Evolutionary conservation across 2,888 invertebrate genomes (phyloP), one percentile per base, ranked within the genome.

Genomic region (Mylabris sibirica): DNA sequence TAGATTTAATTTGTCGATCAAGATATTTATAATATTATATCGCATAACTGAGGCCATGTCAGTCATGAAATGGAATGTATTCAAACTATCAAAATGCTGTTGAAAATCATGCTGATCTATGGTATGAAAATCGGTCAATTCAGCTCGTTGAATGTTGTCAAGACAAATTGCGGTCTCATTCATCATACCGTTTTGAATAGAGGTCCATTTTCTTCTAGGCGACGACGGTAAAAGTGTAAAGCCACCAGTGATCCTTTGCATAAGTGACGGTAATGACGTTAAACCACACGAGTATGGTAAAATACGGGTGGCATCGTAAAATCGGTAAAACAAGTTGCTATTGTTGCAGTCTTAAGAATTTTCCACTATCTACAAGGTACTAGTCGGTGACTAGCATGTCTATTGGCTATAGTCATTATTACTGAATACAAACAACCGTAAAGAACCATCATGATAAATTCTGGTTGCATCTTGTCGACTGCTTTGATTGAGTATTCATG

Each of bases 361-460:
- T 59, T 61, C 44, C 53, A 44, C 41, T 30, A 30, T 4, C 30
- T 30, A n/a, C n/a, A n/a, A 30, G 30, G 75, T 74, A 64, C 72
- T 74, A 75, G 72, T 72, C 69, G 64, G 74, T 72, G 75, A 68
- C 74, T 73, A 53, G 69, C 74, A 72, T 73, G 73, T 70, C 67
- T 66, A 66, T 9, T 20, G 38, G 24, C 61, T 44, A 65, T 62
- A 64, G 69, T 61, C 60, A 60, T 69, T n/a, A n/a, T n/a, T 60
- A 67, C 64, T 62, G 64, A 72, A 73, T 70, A 66, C 68, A 68
- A 73, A 72, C 64, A 68, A 68, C 65, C 63, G 62, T 63, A 66
- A 69, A 69, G 66, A 69, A 66, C 64, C 69, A 64, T 64, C 68
- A 69, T 75, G 73, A 72, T 74, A 71, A 73, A 75, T 74, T 75